Base-by-base conservation (phyloP, 2,888 invertebrate species). In the Digitonthophagus gazella region DNA sequence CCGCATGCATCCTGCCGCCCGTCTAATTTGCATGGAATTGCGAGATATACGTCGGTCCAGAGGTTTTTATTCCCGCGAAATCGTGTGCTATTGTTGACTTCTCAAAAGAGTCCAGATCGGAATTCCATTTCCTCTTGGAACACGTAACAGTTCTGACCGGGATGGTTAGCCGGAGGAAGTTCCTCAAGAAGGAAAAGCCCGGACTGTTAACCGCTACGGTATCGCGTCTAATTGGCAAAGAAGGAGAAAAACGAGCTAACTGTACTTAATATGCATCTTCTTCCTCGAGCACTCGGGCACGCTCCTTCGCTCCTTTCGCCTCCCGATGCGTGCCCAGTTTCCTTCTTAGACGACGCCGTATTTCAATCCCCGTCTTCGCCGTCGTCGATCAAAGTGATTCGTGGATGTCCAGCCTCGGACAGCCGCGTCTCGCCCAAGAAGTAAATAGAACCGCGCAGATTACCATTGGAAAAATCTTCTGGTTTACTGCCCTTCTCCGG, bases 391-490 rank as follows among this genome's bases (percentile, higher is more conserved):
- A 44, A 44, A 44, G 28, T 44, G 28, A 44, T 44, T 44, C 28
- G 28, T 44, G 28, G 28, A 44, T 44, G 28, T 44, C 28, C 28
- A 44, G 28, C 28, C 28, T 44, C 28, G 28, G 28, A 44, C 28
- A 44, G 28, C 28, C 28, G 28, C 28, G 28, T 44, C 28, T 44
- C 28, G 28, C 28, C 28, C 28, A 44, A 44, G 28, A 44, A 44
- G 28, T 44, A 44, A 44, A 44, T 44, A 44, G 28, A 11, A 44
- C 28, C 28, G 28, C 28, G 28, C 20, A 61, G 61, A 61, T 61
- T 61, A 61, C 20, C 61, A 19, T 61, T 20, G 61, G 61, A 61
- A 61, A 61, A 61, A 61, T 61, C 61, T 18, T 19, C n/a, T 19
- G 18, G 61, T 61, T 61, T 61, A 61, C 61, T 61, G 61, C 61